These are phyloP conservation scores for Orchesella flavescens DNA, from an alignment of 2,888 invertebrate genomes.

Conservation along the genomic window DNA sequence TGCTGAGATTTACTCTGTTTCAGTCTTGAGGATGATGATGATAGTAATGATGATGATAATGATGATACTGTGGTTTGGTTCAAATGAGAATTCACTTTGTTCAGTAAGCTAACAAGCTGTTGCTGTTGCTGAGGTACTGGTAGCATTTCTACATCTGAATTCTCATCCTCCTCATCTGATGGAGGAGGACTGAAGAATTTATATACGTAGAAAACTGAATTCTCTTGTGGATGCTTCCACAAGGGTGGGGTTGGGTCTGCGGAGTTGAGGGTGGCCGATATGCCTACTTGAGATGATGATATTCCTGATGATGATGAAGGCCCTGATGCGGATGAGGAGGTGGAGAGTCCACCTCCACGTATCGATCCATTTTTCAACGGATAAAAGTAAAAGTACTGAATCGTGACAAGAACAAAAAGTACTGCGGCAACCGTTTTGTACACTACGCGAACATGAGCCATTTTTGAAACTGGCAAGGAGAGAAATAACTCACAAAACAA, in stretches of 20 bases:
- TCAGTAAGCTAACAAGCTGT: constrained; percentile 28
- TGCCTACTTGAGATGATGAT: not conserved
- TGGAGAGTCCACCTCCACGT: not conserved
- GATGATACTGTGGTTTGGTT: constrained; percentile 17
- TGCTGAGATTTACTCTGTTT: constrained; percentile 12
- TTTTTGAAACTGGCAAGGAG: not conserved
- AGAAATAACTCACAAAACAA: not conserved
- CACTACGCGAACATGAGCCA: constrained; percentile 50
- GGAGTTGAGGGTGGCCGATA: not conserved
- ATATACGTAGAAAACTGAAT: constrained; percentile 53
- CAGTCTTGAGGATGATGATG: constrained; percentile 53
- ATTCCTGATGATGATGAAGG: constrained; percentile 4
- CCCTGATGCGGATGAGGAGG: not conserved
- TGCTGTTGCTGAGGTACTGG: constrained; percentile 54
- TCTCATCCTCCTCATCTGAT: constrained; percentile 16
- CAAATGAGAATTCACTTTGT: constrained; percentile 38
- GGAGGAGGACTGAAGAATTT: constrained; percentile 46
- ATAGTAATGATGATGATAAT: constrained; percentile 12
- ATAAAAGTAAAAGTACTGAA: constrained; percentile 69
- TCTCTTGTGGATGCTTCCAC: constrained; percentile 45
- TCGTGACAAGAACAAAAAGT: constrained; percentile 65
- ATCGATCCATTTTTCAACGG: constrained; percentile 58
- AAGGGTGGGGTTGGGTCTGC: not conserved
- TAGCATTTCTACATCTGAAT: constrained; percentile 45
- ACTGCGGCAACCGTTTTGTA: constrained; percentile 61